Evolutionary conservation across 2,888 invertebrate genomes (phyloP).

Genomic region (Chaitophorus viminalis): DNA sequence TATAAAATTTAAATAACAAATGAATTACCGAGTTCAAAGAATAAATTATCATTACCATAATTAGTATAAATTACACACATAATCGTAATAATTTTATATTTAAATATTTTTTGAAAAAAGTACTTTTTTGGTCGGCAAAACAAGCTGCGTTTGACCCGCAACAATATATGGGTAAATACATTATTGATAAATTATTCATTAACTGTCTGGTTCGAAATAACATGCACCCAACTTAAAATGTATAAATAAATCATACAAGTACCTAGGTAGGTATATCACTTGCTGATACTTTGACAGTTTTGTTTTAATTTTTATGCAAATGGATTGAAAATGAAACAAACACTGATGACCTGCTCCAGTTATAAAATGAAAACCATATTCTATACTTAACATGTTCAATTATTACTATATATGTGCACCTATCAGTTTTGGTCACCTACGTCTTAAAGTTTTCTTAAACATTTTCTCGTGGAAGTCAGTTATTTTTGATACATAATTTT

Average conservation of each 20-base stretch:
- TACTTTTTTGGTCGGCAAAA: not conserved
- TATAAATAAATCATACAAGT: constrained; percentile 34
- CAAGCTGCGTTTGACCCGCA: not conserved
- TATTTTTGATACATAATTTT: no score
- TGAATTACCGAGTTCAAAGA: not conserved
- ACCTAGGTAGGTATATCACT: no score
- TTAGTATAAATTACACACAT: not conserved
- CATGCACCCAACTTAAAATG: not conserved
- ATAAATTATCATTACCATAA: not conserved
- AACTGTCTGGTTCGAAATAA: not conserved
- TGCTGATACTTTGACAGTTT: constrained; percentile 18
- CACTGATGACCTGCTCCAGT: not conserved
- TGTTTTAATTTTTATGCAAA: constrained; percentile 34
- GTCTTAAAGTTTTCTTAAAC: constrained; percentile 12
- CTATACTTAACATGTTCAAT: constrained; percentile 3
- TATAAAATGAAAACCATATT: constrained; percentile 16
- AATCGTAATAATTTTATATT: not conserved
- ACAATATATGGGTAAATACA: not conserved
- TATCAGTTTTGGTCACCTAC: not conserved
- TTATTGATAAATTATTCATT: constrained; percentile 38
- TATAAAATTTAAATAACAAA: not conserved
- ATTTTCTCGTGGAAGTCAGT: not conserved
- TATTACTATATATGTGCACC: not conserved
- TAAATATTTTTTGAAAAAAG: not conserved
- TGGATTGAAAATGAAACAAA: constrained; percentile 20